Evolutionary conservation across 1,140 invertebrate species (phyloP), one percentile per base, ranked within the genome.

Genomic region (Antheraea pernyi): DNA sequence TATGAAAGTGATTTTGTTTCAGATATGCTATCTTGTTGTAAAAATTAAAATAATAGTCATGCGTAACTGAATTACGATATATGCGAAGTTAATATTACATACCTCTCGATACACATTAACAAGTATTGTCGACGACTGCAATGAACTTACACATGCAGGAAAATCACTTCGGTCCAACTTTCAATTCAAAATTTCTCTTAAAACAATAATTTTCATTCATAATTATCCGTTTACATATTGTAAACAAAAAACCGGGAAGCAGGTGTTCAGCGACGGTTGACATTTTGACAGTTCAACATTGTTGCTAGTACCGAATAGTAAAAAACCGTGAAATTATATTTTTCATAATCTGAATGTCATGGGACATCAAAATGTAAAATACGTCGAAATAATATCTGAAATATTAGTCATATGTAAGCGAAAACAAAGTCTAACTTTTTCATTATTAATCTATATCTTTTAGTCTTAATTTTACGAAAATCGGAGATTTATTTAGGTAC

Each of bases 191-290:
- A 42, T 19, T 63, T 30, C 18, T 69, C 36, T 13, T n/a, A 65
- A 13, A 69, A 36, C 65, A 64, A 65, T 69, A 68, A 64, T 42
- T 82, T 83, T 85, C 72, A 83, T 82, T 83, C 71, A 85, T 75
- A 70, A 79, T 70, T 80, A 75, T 73, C 60, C 59, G 61, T 77
- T 76, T 73, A 16, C 64, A 69, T 37, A 74, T 67, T 53, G 72
- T 80, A 81, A 78, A 79, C 78, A 78, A 78, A 80, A 77, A 77
- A 77, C 19, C 65, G 67, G 75, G 67, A 74, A 75, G 81, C 85
- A 87, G 85, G 80, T 87, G 85, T 74, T 62, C 39, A 48, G 53
- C 58, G 82, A 81, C 59, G 59, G 59, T 68, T 71, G 53, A 65
- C 53, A n/a, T 71, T 71, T 63, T 80, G 79, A 78, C 76, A 76